phyloP scores from a whole-genome alignment of 2,888 invertebrate genomes.

The Ceriagrion tenellum region DNA sequence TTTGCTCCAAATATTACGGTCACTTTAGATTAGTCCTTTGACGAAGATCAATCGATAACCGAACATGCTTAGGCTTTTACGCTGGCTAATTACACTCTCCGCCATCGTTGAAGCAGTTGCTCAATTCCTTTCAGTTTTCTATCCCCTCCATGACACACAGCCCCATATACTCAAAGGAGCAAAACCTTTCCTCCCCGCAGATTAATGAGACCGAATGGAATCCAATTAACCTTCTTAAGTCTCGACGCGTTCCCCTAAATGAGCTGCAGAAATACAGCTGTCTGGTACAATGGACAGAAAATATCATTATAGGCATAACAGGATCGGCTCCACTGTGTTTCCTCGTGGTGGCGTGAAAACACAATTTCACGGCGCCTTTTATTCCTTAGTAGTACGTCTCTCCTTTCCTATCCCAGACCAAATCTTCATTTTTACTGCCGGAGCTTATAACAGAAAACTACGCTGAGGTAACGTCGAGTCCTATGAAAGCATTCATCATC shows the following conservation, averaged over 20 bases:
- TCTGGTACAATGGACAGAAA: not conserved
- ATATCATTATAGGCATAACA: not conserved
- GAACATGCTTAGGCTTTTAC: not conserved
- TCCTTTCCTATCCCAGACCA: not conserved
- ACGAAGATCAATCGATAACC: not conserved
- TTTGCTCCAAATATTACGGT: too few species aligned
- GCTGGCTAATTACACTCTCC: not conserved
- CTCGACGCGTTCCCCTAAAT: not conserved
- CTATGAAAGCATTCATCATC: not conserved
- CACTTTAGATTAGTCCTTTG: not conserved
- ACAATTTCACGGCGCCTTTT: not conserved
- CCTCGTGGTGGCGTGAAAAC: not conserved
- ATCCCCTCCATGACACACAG: not conserved
- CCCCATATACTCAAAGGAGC: not conserved
- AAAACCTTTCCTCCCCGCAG: not conserved
- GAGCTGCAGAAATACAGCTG: not conserved
- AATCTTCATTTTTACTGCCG: not conserved
- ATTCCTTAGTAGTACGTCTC: not conserved
- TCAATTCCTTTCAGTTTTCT: not conserved
- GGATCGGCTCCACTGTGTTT: not conserved
- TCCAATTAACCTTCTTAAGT: conserved; percentile 34
- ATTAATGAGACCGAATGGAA: conserved; percentile 46
- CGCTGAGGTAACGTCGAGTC: not conserved
- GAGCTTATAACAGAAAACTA: not conserved
- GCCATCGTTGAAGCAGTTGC: not conserved